Evolutionary conservation across 2,888 invertebrate species (phyloP).

Genomic region (Diloba caeruleocephala): DNA sequence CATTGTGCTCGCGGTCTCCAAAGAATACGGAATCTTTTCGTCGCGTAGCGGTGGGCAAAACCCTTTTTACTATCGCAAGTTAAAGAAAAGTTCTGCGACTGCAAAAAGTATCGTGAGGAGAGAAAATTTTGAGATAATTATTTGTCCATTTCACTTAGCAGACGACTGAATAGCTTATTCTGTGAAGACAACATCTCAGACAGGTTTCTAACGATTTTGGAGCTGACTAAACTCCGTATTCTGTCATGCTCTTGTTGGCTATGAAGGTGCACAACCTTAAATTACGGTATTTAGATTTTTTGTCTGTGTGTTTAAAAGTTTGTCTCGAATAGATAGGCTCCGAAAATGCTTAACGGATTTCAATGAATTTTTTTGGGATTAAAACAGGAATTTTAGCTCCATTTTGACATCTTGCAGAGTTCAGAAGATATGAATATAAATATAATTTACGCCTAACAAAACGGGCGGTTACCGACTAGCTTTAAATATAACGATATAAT

Average conservation of each 20-base stretch:
- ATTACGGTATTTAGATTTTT: too few species aligned
- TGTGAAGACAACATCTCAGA: conserved; percentile 23
- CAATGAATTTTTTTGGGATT: too few species aligned
- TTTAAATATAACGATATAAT: too few species aligned
- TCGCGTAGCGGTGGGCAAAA: conserved; percentile 66
- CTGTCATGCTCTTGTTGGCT: conserved; percentile 21
- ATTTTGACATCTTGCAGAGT: too few species aligned
- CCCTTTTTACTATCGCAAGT: conserved; percentile 71
- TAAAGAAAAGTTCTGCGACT: conserved; percentile 65
- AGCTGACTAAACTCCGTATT: conserved; percentile 21
- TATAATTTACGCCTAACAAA: too few species aligned
- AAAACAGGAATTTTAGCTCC: too few species aligned
- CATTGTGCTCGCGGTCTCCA: conserved; percentile 69
- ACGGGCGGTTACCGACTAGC: too few species aligned
- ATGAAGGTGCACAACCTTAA: too few species aligned
- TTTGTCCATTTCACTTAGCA: conserved; percentile 61
- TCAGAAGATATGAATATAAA: too few species aligned
- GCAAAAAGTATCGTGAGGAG: conserved; percentile 64
- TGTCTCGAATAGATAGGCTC: too few species aligned
- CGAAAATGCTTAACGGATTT: too few species aligned
- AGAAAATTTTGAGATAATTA: conserved; percentile 68
- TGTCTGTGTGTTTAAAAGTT: too few species aligned
- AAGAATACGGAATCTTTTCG: conserved; percentile 67
- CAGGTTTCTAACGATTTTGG: conserved; percentile 44
- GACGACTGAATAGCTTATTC: conserved; percentile 52